phyloP scores from a whole-genome alignment of 2,888 invertebrate genomes.

The Aromia moschata region DNA sequence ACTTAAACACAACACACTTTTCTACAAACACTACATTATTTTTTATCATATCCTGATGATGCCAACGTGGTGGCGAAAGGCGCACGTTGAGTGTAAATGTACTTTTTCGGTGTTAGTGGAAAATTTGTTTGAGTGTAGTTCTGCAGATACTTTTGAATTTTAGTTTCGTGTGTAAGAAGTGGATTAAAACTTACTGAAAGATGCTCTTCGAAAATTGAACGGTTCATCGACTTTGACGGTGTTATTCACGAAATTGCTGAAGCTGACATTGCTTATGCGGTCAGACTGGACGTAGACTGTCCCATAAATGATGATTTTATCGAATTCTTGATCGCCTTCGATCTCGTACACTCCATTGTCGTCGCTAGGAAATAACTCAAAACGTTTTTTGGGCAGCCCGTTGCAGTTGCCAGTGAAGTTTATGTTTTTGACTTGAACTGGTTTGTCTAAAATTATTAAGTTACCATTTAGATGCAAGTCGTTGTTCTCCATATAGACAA shows the following conservation, averaged over 20 bases:
- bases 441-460: conserved; percentile 28
- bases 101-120: too few species aligned
- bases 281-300: conserved; percentile 55
- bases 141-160: too few species aligned
- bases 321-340: conserved; percentile 49
- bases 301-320: conserved; percentile 55
- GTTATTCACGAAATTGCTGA: conserved; percentile 56
- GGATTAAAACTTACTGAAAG: too few species aligned
- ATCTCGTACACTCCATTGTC: conserved; percentile 55
- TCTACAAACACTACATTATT: too few species aligned
- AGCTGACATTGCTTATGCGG: conserved; percentile 59
- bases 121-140: too few species aligned
- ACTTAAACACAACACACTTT: too few species aligned
- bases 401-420: conserved; percentile 61
- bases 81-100: too few species aligned
- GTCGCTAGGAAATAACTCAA: conserved; percentile 61
- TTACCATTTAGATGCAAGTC: conserved; percentile 37
- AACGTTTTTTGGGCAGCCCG: conserved; percentile 58
- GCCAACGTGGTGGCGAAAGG: too few species aligned
- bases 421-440: conserved; percentile 56
- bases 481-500: conserved; percentile 28
- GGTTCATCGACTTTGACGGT: conserved; percentile 60
- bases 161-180: too few species aligned
- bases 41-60: too few species aligned
- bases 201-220: too few species aligned